These are phyloP conservation scores for Papilio xuthus DNA, from an alignment of 1,140 invertebrate genomes.

Conservation along the genomic window DNA sequence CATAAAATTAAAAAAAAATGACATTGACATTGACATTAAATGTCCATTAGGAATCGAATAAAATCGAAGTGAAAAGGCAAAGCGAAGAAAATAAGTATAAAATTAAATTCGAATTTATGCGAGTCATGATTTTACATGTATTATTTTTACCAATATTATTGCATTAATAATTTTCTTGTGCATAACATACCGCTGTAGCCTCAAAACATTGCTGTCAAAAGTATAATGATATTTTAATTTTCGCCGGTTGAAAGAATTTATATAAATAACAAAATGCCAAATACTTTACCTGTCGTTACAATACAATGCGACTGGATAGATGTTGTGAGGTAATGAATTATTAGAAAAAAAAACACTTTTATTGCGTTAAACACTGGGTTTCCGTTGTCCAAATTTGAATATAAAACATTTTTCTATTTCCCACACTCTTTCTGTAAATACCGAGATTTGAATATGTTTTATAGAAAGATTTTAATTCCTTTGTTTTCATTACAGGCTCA, in stretches of 20 bases:
- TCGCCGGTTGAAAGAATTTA: slow-evolving; percentile 4
- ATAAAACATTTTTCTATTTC: not conserved
- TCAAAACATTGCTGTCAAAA: not conserved
- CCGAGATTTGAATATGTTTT: too few relatives aligned
- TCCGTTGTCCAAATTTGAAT: not conserved
- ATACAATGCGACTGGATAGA: slow-evolving; percentile 80
- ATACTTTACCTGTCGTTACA: slow-evolving; percentile 66
- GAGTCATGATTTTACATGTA: not conserved
- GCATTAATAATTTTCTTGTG: not conserved
- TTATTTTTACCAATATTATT: not conserved
- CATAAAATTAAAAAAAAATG: too few relatives aligned
- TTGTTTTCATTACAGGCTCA: slow-evolving; percentile 60
- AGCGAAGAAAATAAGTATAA: not conserved
- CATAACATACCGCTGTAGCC: not conserved
- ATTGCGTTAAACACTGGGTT: not conserved
- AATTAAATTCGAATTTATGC: not conserved
- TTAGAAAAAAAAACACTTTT: slow-evolving; percentile 24
- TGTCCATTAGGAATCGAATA: not conserved
- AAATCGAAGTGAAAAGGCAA: not conserved
- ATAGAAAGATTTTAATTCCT: slow-evolving; percentile 30
- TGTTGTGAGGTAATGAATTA: slow-evolving; percentile 63
- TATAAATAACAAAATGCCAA: slow-evolving; percentile 47
- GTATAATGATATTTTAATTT: not conserved
- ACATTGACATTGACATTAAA: not conserved
- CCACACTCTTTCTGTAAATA: not conserved